A percentile compares a stretch with the other conserved stretches of the same genome.
These are phyloP conservation scores for Alosa sapidissima DNA, from an alignment of 2,797 vertebrate genomes.

Conservation along the genomic window DNA sequence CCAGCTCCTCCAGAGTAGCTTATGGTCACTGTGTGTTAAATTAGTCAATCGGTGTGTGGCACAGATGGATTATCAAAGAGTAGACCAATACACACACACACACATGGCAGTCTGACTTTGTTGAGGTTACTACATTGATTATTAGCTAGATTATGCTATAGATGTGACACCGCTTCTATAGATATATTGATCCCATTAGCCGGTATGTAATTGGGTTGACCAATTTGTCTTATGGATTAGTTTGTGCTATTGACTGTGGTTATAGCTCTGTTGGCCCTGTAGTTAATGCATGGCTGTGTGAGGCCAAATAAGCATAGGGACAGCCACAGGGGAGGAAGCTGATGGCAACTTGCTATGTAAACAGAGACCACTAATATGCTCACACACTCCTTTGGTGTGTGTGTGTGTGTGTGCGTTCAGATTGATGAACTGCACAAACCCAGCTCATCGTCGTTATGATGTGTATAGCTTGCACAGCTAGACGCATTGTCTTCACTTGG, in stretches of 20 bases:
- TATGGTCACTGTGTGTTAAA: not conserved
- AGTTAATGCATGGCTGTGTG: not conserved
- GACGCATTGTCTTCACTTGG: too few species aligned
- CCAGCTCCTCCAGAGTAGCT: not conserved
- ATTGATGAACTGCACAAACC: too few species aligned
- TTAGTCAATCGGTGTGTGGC: not conserved
- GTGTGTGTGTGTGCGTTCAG: not conserved
- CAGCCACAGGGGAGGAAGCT: not conserved
- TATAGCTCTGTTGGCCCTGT: not conserved
- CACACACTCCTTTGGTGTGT: not conserved
- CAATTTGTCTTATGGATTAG: constrained; percentile 13
- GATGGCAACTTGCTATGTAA: constrained; percentile 4
- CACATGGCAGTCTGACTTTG: constrained; percentile 1
- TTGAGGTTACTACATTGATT: constrained; percentile 9
- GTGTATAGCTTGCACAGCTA: not conserved
- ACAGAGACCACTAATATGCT: not conserved
- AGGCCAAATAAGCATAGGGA: not conserved
- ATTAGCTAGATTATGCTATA: constrained; percentile 7
- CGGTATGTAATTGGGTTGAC: not conserved
- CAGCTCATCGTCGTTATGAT: not conserved
- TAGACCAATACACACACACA: not conserved
- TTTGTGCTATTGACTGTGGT: not conserved
- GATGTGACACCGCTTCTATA: constrained; percentile 10
- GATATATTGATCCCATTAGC: constrained; percentile 18
- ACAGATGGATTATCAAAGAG: not conserved